A percentile compares a stretch with the other conserved stretches of the same genome.
These are phyloP conservation scores for Esperia sulphurella DNA, from an alignment of 2,888 invertebrate species.

Conservation along the genomic window DNA sequence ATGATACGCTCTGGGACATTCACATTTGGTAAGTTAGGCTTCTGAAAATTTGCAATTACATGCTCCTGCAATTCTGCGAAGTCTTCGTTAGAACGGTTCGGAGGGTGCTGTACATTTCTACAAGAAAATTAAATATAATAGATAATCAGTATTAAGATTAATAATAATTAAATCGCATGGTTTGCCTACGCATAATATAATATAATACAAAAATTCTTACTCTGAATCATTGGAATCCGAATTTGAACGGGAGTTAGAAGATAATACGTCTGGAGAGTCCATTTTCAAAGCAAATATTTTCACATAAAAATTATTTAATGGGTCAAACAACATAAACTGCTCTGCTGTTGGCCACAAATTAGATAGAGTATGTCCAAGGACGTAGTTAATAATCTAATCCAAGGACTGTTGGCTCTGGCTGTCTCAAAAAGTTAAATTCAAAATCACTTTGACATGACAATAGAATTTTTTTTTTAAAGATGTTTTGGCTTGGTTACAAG, in stretches of 20 bases:
- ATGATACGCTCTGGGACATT: slow-evolving; percentile 82
- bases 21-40: slow-evolving; percentile 66
- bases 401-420: no score
- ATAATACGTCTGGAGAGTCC: slow-evolving; percentile 40
- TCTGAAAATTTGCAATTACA: slow-evolving; percentile 62
- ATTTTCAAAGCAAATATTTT: slow-evolving; percentile 17
- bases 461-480: no score
- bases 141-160: no score
- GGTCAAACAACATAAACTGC: no score
- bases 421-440: no score
- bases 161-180: no score
- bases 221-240: slow-evolving; percentile 26
- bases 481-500: no score
- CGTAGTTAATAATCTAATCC: no score
- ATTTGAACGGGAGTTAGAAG: slow-evolving; percentile 30
- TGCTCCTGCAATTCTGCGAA: slow-evolving; percentile 46
- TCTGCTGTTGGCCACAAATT: neutral
- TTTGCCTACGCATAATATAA: no score
- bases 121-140: slow-evolving; percentile 5
- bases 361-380: no score
- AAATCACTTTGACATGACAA: no score
- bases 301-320: neutral
- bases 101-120: slow-evolving; percentile 19
- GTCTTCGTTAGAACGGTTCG: slow-evolving; percentile 16
- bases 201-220: slow-evolving; percentile 20